Conservation (phyloP, 2,888 invertebrate species). For the Drosophila cognata region DNA sequence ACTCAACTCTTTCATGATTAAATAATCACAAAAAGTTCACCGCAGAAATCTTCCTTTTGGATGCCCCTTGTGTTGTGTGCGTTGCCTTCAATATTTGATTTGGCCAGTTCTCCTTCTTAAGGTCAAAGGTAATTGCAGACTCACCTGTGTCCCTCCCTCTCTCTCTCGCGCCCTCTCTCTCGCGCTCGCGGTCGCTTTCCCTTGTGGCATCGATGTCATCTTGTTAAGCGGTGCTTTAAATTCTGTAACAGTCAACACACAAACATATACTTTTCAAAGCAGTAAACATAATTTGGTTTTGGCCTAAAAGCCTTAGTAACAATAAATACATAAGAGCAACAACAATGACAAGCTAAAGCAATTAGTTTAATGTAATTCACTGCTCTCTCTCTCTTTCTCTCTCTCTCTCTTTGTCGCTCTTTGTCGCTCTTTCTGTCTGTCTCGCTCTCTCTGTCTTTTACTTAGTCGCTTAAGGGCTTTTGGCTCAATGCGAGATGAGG, state of each 20-base stretch:
- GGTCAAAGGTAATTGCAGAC: conserved; percentile 62
- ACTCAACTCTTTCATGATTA: conserved; percentile 60
- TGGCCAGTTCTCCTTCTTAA: conserved; percentile 27
- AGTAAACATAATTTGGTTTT: conserved; percentile 73
- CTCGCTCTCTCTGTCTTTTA: not conserved
- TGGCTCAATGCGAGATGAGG: conserved; percentile 60
- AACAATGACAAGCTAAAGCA: conserved; percentile 78
- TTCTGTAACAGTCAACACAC: conserved; percentile 36
- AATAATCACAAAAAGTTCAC: conserved; percentile 49
- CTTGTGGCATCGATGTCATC: not conserved
- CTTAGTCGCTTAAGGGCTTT: conserved; percentile 25
- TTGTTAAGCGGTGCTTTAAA: conserved; percentile 42
- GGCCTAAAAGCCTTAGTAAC: conserved; percentile 58
- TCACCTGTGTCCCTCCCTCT: conserved; percentile 1
- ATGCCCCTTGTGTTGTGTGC: not conserved
- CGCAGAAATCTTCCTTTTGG: conserved; percentile 20
- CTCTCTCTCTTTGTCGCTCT: conserved; percentile 5
- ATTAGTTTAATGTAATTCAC: conserved; percentile 78
- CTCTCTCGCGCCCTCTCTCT: too few species aligned
- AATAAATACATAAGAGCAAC: conserved; percentile 56
- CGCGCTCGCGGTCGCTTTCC: not conserved
- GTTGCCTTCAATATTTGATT: conserved; percentile 61
- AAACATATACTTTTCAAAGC: conserved; percentile 39
- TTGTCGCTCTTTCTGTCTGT: not conserved
- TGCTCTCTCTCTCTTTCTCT: conserved; percentile 17